Evolutionary conservation across 2,113 vertebrate species (phyloP), one percentile per base, ranked within the genome.

Genomic region (Microcebus ravelobensis): DNA sequence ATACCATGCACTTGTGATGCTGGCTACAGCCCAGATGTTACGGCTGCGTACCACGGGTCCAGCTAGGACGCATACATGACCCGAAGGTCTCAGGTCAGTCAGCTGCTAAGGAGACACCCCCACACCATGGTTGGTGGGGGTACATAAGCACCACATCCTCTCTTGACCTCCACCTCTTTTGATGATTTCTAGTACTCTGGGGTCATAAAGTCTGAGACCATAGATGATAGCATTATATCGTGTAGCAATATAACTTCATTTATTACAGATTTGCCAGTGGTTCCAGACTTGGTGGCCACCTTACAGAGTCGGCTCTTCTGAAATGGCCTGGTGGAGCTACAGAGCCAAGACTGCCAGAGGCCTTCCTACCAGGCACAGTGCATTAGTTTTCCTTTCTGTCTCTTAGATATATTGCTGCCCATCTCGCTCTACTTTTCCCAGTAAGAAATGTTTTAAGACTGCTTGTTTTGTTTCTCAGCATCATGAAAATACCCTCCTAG

Each of bases 11-110:
- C 82, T 97, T 74, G 71, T 97, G 98, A 97, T 98, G 97, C 96
- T 98, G 97, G 98, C 95, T 98, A 98, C 97, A 97, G 97, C 93
- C 97, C 96, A 97, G 97, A 97, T 94, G 96, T 97, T 96, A 96
- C 96, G 90, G 96, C 97, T 97, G 98, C 96, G 96, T 98, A 98
- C 98, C 92, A 85, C 10, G 96, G 82, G 97, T 98, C 98, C 97
- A 98, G 95, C 96, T 97, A 92, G 67, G 96, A 97, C 97, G 96
- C 77, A 93, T 48, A 97, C 91, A 90, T 96, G 97, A 97, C 92
- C 92, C 96, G 65, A 95, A 97, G 86, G 96, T 97, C 94, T 98
- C 97, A 98, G 96, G 96, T 98, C 98, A 98, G 97, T 98, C 97
- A 98, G 97, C 92, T 97, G 95, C 88, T 93, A 84, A 98, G 97